Conservation (phyloP, 1,140 invertebrate species). For the Parapsyche elsis region DNA sequence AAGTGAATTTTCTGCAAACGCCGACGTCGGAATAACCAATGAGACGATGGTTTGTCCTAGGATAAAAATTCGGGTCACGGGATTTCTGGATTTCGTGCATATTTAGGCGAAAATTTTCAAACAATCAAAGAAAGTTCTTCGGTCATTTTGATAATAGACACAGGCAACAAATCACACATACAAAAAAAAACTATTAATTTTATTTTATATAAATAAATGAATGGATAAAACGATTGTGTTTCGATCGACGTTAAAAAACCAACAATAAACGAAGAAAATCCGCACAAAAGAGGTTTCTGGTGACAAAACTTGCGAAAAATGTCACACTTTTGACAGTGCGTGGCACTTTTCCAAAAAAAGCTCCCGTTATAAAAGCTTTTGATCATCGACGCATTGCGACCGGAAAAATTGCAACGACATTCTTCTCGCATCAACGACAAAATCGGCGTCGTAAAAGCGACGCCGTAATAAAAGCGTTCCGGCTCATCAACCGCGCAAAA, state of each 20-base stretch:
- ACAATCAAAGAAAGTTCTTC: not conserved
- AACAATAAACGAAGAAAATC: not conserved
- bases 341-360: not conserved
- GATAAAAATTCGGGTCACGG: too few relatives aligned
- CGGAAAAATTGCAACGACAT: conserved; percentile 27
- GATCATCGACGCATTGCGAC: not conserved
- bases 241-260: not conserved
- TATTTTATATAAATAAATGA: too few relatives aligned
- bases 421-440: not conserved
- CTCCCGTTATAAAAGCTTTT: not conserved
- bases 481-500: conserved; percentile 9
- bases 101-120: not conserved
- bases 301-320: too few relatives aligned
- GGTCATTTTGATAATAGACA: not conserved
- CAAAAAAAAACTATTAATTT: too few relatives aligned
- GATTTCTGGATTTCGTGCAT: too few relatives aligned
- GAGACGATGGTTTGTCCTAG: not conserved
- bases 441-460: not conserved
- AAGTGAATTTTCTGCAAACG: conserved; percentile 39
- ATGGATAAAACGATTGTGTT: not conserved
- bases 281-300: not conserved
- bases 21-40: conserved; percentile 37
- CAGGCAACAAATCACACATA: too few relatives aligned
- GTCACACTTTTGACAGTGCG: not conserved
- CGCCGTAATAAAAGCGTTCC: conserved; percentile 11